Evolutionary conservation across 2,797 vertebrate genomes (phyloP).

Genomic region (Acrossocheilus fasciatus): DNA sequence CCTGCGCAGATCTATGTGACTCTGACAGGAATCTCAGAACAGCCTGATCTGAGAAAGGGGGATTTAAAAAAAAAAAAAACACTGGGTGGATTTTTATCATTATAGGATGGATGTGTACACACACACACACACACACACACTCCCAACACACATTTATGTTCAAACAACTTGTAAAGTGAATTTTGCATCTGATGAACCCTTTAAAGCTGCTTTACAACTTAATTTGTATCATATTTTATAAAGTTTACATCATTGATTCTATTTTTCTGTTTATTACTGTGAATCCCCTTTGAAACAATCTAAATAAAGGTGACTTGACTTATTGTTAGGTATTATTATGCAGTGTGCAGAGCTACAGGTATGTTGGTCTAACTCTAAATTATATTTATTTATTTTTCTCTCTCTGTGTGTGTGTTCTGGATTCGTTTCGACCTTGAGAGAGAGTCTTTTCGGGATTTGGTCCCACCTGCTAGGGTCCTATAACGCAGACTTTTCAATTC

Average conservation of each 20-base stretch:
- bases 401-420: not conserved
- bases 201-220: not conserved
- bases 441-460: constrained; percentile 22
- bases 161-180: too few relatives aligned
- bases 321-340: not conserved
- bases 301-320: not conserved
- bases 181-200: too few relatives aligned
- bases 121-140: too few relatives aligned
- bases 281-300: not conserved
- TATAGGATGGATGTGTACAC: too few relatives aligned
- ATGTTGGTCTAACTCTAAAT: not conserved
- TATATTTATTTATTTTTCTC: not conserved
- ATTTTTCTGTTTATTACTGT: not conserved
- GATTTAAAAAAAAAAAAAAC: too few relatives aligned
- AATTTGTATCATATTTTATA: not conserved
- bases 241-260: not conserved
- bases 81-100: too few relatives aligned
- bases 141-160: too few relatives aligned
- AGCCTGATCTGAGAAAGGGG: too few relatives aligned
- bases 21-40: too few relatives aligned
- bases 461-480: constrained; percentile 19
- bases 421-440: constrained; percentile 27
- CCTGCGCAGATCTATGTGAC: too few relatives aligned
- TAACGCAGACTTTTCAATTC: not conserved
- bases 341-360: not conserved